Evolutionary conservation across 2,888 invertebrate species (phyloP).

Genomic region (Aproaerema taeniolella): DNA sequence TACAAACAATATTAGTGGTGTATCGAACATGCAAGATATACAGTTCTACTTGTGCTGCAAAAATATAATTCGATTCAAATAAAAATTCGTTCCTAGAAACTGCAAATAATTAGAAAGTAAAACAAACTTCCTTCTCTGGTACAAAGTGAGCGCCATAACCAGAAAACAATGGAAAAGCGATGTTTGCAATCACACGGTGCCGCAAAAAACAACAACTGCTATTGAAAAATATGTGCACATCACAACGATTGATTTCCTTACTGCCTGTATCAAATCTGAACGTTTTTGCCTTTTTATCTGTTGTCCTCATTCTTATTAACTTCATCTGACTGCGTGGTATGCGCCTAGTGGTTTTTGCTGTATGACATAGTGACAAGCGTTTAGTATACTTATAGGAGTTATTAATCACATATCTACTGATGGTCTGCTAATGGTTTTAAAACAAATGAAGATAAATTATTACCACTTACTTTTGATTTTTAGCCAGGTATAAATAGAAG

Average conservation of each 20-base stretch:
- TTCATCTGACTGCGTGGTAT: conserved; percentile 79
- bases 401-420: conserved; percentile 5
- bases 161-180: conserved; percentile 37
- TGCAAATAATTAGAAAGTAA: conserved; percentile 7
- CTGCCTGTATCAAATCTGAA: conserved; percentile 81
- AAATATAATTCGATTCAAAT: not conserved
- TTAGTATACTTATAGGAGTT: too few species aligned
- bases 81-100: conserved; percentile 2
- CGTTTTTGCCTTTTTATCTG: conserved; percentile 75
- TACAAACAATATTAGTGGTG: too few species aligned
- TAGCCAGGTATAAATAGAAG: conserved; percentile 93
- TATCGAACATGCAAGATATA: too few species aligned
- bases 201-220: conserved; percentile 35
- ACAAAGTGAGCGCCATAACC: conserved; percentile 28
- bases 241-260: conserved; percentile 46
- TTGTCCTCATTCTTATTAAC: conserved; percentile 80
- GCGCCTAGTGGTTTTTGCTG: conserved; percentile 65
- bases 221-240: too few species aligned
- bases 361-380: conserved; percentile 41
- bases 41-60: too few species aligned
- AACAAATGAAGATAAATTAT: not conserved
- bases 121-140: conserved; percentile 1
- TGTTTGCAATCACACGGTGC: conserved; percentile 45
- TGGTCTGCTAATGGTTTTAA: conserved; percentile 2
- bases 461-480: conserved; percentile 95